Percentiles rank a stretch among this genome's conserved stretches.
Evolutionary conservation across 2,113 vertebrate species (phyloP).

Genomic region (Egretta garzetta): DNA sequence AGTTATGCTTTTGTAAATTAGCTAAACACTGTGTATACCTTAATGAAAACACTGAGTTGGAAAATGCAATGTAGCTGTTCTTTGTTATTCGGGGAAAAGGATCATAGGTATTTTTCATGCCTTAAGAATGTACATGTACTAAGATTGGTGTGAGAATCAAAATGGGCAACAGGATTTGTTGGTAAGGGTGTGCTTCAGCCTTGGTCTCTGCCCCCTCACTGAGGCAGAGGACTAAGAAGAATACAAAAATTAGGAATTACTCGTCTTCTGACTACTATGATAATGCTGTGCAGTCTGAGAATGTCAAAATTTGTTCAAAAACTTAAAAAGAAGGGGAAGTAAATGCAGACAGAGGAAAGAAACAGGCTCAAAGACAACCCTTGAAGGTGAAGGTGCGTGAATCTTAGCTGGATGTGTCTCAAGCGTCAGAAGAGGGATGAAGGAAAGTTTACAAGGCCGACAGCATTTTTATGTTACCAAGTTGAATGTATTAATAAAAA

Average conservation of each 20-base stretch:
- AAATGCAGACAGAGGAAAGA: not conserved
- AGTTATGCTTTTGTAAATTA: not conserved
- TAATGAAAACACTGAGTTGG: not conserved
- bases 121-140: not conserved
- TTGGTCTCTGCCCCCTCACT: not conserved
- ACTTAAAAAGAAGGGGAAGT: not conserved
- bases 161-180: not conserved
- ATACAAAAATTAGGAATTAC: not conserved
- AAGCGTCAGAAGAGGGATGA: not conserved
- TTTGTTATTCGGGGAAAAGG: not conserved
- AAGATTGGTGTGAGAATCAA: not conserved
- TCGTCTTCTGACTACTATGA: not conserved
- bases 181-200: not conserved
- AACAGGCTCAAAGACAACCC: not conserved
- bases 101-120: not conserved
- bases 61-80: not conserved
- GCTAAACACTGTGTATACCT: not conserved
- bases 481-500: not conserved
- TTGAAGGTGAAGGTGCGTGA: not conserved
- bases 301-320: too few relatives aligned
- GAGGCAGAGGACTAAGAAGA: not conserved
- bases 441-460: not conserved
- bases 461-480: not conserved
- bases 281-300: not conserved
- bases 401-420: not conserved